Evolutionary conservation across 92 coral and sea anemone genomes (phyloP).

Genomic region (Parazoanthus swiftii): DNA sequence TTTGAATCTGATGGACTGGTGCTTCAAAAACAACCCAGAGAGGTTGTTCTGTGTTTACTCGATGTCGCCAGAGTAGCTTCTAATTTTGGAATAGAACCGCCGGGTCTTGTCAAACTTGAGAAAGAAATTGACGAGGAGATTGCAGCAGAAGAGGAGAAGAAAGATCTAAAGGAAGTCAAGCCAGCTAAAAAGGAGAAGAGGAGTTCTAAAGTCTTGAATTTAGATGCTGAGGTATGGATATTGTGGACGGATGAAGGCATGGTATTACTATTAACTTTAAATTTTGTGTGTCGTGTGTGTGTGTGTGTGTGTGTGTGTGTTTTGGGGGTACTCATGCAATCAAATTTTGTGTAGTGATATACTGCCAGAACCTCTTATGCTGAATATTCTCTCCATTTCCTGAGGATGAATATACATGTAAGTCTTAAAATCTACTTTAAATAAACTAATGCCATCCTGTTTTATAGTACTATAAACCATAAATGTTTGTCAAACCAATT

Average conservation of each 20-base stretch:
- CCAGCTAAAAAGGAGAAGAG: conserved; percentile 61
- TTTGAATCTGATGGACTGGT: conserved; percentile 97
- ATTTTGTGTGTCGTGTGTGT: not conserved
- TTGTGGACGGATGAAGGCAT: not conserved
- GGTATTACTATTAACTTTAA: too few relatives aligned
- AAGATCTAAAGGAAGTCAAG: conserved; percentile 49
- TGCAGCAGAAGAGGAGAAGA: conserved; percentile 71
- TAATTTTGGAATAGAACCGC: conserved; percentile 90
- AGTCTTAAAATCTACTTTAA: too few relatives aligned
- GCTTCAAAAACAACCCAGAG: conserved; percentile 91
- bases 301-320: not conserved
- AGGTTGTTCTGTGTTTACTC: conserved; percentile 84
- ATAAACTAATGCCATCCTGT: too few relatives aligned
- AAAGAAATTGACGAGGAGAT: conserved; percentile 96
- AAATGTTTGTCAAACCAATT: too few relatives aligned
- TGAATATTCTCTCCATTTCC: too few relatives aligned
- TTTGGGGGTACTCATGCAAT: too few relatives aligned
- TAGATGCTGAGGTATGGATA: conserved; percentile 82
- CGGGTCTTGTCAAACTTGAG: conserved; percentile 84
- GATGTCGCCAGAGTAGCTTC: conserved; percentile 94
- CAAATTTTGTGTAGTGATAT: too few relatives aligned
- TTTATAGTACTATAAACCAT: too few relatives aligned
- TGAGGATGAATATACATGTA: too few relatives aligned
- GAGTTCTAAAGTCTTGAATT: conserved; percentile 55
- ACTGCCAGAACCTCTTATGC: too few relatives aligned